phyloP scores from a whole-genome alignment of 2,113 vertebrate genomes.

The Otus sunia region DNA sequence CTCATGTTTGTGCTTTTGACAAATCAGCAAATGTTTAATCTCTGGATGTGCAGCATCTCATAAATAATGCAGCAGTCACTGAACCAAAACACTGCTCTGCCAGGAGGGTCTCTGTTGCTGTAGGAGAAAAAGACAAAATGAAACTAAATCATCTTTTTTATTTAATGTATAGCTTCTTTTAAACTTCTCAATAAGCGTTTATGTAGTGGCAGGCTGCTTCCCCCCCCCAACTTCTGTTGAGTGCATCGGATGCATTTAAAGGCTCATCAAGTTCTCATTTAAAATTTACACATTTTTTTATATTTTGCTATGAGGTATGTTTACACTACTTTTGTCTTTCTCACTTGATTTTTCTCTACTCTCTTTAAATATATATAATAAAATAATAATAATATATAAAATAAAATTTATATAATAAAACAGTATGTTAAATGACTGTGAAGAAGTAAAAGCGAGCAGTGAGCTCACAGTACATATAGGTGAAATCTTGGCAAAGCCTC shows the following conservation, averaged over 20 bases:
- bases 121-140: not conserved
- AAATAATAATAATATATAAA: no score
- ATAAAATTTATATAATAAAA: no score
- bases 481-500: not conserved
- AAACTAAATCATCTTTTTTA: slow-evolving; percentile 34
- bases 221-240: not conserved
- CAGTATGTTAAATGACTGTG: not conserved
- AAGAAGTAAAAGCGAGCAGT: not conserved
- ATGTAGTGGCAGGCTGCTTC: not conserved
- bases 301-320: not conserved
- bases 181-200: not conserved
- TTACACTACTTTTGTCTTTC: not conserved
- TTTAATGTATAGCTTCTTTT: not conserved
- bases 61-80: slow-evolving; percentile 84
- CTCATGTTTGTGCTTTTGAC: slow-evolving; percentile 86
- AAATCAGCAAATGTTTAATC: slow-evolving; percentile 91
- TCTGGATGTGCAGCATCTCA: slow-evolving; percentile 80
- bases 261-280: not conserved
- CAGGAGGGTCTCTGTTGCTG: slow-evolving; percentile 24
- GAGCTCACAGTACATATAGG: fast-evolving
- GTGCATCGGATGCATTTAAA: not conserved
- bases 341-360: not conserved
- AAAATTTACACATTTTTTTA: not conserved
- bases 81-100: slow-evolving; percentile 45
- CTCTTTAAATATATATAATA: not conserved